Conservation (phyloP, 2,113 vertebrate genomes). For the Emberiza fucata region DNA sequence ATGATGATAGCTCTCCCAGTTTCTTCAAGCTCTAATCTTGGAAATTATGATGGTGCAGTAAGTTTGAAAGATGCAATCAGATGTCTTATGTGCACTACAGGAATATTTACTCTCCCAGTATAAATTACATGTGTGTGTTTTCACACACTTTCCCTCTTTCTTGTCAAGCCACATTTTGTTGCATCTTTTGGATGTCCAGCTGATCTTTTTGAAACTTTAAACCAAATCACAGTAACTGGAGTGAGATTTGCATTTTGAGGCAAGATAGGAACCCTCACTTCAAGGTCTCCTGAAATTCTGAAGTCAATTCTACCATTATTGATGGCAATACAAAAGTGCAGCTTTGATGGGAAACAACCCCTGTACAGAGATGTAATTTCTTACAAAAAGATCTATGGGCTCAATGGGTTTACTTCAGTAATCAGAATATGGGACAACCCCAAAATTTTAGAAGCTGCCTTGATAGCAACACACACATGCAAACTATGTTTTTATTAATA, state of each 20-base stretch:
- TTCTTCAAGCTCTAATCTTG: neutral
- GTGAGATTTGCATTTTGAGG: neutral
- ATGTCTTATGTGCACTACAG: neutral
- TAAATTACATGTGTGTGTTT: accelerated
- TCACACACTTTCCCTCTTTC: neutral
- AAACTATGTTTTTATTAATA: neutral
- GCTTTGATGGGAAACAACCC: neutral
- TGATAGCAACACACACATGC: neutral
- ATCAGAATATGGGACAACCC: neutral
- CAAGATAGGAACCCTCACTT: neutral
- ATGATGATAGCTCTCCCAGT: neutral
- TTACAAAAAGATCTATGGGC: neutral
- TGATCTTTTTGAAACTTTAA: neutral
- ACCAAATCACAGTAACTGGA: neutral
- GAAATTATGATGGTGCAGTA: neutral
- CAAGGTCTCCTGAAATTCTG: neutral
- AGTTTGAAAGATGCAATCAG: neutral
- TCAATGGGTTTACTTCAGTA: neutral
- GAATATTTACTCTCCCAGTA: neutral
- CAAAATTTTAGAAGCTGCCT: neutral
- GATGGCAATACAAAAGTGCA: neutral
- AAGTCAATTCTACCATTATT: neutral
- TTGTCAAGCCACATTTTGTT: neutral
- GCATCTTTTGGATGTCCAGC: neutral
- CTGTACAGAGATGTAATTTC: neutral